Percentiles rank a stretch among this genome's conserved stretches.
These are phyloP conservation scores for Eubucco bourcierii DNA, from an alignment of 2,113 vertebrate species.

Conservation along the genomic window DNA sequence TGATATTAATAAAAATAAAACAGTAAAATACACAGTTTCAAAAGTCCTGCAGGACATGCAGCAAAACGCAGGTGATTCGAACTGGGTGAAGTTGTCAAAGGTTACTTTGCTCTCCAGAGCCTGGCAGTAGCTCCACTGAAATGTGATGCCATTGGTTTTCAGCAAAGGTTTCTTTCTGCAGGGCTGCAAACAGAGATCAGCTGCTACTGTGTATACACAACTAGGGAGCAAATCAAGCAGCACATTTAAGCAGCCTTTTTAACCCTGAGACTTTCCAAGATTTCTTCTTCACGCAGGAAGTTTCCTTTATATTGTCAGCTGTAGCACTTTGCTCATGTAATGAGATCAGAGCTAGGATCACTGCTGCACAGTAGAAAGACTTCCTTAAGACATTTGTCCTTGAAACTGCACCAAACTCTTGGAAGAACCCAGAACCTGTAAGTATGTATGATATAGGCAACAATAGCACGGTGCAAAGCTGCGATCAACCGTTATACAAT, in stretches of 20 bases:
- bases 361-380: constrained; percentile 87
- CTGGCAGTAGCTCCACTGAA: constrained; percentile 87
- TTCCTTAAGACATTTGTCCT: constrained; percentile 94
- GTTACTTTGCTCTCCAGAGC: constrained; percentile 79
- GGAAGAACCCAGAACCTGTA: constrained; percentile 93
- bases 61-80: constrained; percentile 31
- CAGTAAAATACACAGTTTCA: background rate
- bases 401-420: constrained; percentile 99
- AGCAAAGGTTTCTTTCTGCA: constrained; percentile 85
- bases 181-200: constrained; percentile 88
- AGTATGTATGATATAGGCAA: constrained; percentile 88
- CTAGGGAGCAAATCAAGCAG: constrained; percentile 79
- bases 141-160: constrained; percentile 89
- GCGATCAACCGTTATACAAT: constrained; percentile 79
- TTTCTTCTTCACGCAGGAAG: constrained; percentile 79
- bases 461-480: constrained; percentile 77
- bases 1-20: background rate
- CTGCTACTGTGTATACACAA: constrained; percentile 81
- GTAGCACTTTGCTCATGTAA: constrained; percentile 78
- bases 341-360: constrained; percentile 83
- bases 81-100: constrained; percentile 79
- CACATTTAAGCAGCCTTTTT: constrained; percentile 79
- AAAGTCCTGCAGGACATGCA: constrained; percentile 34
- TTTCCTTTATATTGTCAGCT: constrained; percentile 77
- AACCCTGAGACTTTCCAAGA: constrained; percentile 81